Evolutionary conservation across 2,113 vertebrate genomes (phyloP).

Genomic region (Thermophis baileyi): DNA sequence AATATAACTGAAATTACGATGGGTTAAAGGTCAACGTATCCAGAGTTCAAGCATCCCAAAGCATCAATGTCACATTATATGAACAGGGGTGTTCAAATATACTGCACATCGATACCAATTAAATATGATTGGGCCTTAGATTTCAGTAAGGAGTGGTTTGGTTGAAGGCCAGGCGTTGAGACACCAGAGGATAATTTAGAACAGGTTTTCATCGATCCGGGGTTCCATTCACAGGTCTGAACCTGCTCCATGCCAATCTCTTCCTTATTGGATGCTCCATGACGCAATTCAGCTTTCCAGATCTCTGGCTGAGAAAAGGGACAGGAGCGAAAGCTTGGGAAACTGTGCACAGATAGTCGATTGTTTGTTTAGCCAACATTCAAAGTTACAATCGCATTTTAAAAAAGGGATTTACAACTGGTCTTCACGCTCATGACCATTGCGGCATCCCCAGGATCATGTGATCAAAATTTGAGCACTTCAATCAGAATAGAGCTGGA

Average conservation of each 20-base stretch:
- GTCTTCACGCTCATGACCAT: too few relatives aligned
- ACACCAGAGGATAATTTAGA: not conserved
- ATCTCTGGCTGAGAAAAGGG: not conserved
- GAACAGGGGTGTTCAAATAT: not conserved
- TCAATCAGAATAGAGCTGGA: too few relatives aligned
- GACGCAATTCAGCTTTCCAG: not conserved
- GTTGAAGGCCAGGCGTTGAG: not conserved
- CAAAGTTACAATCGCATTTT: too few relatives aligned
- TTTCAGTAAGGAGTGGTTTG: not conserved
- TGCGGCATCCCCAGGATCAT: too few relatives aligned
- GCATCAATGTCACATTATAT: not conserved
- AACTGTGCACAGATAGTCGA: not conserved
- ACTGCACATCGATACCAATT: not conserved
- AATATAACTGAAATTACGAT: too few relatives aligned
- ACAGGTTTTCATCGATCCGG: not conserved
- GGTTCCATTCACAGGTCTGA: not conserved
- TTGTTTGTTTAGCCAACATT: too few relatives aligned
- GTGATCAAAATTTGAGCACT: too few relatives aligned
- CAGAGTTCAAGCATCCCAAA: too few relatives aligned
- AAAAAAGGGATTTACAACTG: too few relatives aligned
- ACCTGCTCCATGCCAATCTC: not conserved
- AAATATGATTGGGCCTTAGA: not conserved
- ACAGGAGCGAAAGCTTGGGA: not conserved
- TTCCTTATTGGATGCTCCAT: not conserved
- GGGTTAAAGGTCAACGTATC: too few relatives aligned